Evolutionary conservation across 2,888 invertebrate genomes (phyloP).

Genomic region (Omphaloscelis lunosa): DNA sequence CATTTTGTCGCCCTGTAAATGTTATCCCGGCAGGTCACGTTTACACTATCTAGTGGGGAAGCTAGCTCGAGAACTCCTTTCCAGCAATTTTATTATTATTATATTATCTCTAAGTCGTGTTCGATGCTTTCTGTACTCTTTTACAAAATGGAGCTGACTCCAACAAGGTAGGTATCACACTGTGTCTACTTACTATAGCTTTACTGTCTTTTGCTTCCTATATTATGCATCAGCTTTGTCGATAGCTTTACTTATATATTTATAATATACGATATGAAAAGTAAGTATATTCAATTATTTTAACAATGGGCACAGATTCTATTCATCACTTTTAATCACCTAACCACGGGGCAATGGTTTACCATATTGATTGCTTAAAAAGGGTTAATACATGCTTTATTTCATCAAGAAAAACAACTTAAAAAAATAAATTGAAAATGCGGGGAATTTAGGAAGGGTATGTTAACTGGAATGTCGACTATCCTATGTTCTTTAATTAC

Average conservation of each 20-base stretch:
- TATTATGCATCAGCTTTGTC: constrained; percentile 72
- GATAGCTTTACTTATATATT: constrained; percentile 70
- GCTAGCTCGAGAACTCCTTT: constrained; percentile 47
- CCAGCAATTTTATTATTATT: constrained; percentile 49
- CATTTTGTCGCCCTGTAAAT: neutral
- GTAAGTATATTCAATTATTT: constrained; percentile 51
- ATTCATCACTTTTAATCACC: constrained; percentile 51
- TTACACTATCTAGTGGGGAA: constrained; percentile 51
- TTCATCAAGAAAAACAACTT: constrained; percentile 25
- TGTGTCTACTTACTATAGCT: constrained; percentile 72
- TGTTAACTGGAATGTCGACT: constrained; percentile 58
- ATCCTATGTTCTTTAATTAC: constrained; percentile 32
- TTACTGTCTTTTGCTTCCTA: constrained; percentile 74
- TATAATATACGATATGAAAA: constrained; percentile 35
- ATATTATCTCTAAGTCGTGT: constrained; percentile 68
- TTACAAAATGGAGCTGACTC: constrained; percentile 76
- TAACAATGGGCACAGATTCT: constrained; percentile 32
- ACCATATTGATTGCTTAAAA: constrained; percentile 61
- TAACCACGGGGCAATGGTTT: constrained; percentile 56
- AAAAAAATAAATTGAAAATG: constrained; percentile 53
- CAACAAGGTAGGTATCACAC: constrained; percentile 85
- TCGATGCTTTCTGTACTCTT: constrained; percentile 63
- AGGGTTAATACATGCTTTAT: constrained; percentile 58
- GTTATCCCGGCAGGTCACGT: neutral
- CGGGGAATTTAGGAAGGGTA: constrained; percentile 59